Conservation (phyloP, 2,797 vertebrate genomes). For the Acrossocheilus wenchowensis region DNA sequence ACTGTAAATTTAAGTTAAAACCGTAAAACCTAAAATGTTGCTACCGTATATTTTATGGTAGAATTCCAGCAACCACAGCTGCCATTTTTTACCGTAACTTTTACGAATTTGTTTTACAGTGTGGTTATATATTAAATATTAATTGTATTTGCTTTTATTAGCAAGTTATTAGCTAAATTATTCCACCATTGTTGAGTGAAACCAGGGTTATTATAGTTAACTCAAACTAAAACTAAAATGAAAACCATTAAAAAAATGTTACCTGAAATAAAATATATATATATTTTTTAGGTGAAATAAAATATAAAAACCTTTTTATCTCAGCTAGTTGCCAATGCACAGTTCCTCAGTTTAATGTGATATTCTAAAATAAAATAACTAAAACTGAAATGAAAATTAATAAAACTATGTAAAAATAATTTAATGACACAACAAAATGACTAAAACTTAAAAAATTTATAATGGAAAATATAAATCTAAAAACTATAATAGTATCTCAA, state of each 20-base stretch:
- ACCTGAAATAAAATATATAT: not conserved
- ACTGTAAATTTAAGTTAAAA: too few species aligned
- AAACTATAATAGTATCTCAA: not conserved
- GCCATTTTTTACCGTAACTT: too few species aligned
- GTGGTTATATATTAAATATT: not conserved
- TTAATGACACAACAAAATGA: not conserved
- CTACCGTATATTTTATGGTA: too few species aligned
- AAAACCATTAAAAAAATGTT: not conserved
- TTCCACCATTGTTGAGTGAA: not conserved
- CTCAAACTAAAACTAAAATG: not conserved
- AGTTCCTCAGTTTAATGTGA: too few species aligned
- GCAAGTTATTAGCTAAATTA: not conserved
- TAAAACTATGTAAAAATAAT: not conserved
- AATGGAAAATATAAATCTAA: not conserved
- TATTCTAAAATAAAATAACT: too few species aligned
- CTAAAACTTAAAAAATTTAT: not conserved
- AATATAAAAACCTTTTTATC: not conserved
- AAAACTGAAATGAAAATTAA: not conserved
- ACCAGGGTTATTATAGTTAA: not conserved
- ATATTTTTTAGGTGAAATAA: not conserved
- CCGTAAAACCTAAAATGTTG: too few species aligned
- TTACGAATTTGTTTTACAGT: too few species aligned
- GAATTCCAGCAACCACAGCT: too few species aligned
- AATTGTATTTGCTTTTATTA: not conserved
- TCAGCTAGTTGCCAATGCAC: not conserved